Percentiles rank a stretch among this genome's conserved stretches.
phyloP scores from a whole-genome alignment of 2,113 vertebrate genomes.

The Corythornis vintsioides region DNA sequence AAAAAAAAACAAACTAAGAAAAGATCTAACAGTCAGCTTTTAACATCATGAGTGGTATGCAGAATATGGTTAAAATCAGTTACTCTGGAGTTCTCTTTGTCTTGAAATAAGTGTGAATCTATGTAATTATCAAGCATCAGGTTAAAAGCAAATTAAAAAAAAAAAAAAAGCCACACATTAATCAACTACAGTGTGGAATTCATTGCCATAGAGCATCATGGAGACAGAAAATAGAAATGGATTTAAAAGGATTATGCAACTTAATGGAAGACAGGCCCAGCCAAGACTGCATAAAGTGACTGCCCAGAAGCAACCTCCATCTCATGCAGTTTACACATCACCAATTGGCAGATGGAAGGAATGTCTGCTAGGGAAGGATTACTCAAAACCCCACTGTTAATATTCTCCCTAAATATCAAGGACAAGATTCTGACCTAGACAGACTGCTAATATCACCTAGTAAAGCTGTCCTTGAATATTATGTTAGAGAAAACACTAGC shows the following conservation, averaged over 20 bases:
- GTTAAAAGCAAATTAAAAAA: background rate
- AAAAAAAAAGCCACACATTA: background rate
- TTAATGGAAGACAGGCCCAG: background rate
- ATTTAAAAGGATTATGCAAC: background rate
- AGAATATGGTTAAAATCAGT: rapidly evolving
- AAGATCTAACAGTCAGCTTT: background rate
- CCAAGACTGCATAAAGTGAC: background rate
- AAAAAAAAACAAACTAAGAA: background rate
- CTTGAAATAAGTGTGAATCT: background rate
- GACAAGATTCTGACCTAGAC: background rate
- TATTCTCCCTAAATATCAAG: background rate
- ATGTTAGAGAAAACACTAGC: background rate
- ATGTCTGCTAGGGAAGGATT: background rate
- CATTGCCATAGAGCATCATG: background rate
- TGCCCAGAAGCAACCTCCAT: background rate
- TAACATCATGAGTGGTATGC: background rate
- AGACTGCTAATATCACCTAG: background rate
- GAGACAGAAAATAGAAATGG: background rate
- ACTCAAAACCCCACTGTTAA: background rate
- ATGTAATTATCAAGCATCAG: background rate
- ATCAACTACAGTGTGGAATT: background rate
- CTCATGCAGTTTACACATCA: background rate
- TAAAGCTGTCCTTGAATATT: background rate
- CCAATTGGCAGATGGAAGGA: background rate
- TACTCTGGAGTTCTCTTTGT: background rate